phyloP scores from a whole-genome alignment of 2,113 vertebrate genomes.

The Nibea coibor region DNA sequence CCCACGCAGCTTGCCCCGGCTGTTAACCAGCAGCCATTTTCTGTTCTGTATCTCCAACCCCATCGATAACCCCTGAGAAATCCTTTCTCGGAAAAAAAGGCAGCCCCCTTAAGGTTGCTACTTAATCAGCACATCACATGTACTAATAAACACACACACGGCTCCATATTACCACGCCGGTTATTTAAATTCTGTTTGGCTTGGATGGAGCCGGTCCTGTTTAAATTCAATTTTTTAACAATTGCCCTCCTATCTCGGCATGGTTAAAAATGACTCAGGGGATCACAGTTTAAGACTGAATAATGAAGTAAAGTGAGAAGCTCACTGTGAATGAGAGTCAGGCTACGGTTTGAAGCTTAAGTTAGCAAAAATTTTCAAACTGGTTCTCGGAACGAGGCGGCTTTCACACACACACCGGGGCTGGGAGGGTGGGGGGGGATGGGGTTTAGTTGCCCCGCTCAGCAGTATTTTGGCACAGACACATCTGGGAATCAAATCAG shows the following conservation, averaged over 20 bases:
- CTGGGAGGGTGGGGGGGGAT: neutral
- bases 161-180: neutral
- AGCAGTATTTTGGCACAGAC: conserved; percentile 47
- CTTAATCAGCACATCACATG: conserved; percentile 58
- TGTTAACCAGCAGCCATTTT: conserved; percentile 64
- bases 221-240: conserved; percentile 66
- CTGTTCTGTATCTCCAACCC: conserved; percentile 53
- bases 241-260: conserved; percentile 57
- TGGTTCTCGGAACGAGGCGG: conserved; percentile 42
- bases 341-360: conserved; percentile 47
- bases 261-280: conserved; percentile 51
- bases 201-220: conserved; percentile 52
- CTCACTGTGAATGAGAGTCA: conserved; percentile 45
- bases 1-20: conserved; percentile 61
- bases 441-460: conserved; percentile 26
- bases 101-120: conserved; percentile 41
- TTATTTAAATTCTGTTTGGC: conserved; percentile 49
- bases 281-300: conserved; percentile 44
- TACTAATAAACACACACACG: conserved; percentile 52
- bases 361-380: conserved; percentile 50
- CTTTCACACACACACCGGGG: conserved; percentile 15
- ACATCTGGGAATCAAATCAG: conserved; percentile 61
- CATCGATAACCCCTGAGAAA: conserved; percentile 53
- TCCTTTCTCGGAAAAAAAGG: conserved; percentile 17
- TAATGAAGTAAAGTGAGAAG: conserved; percentile 58